A percentile compares a stretch with the other conserved stretches of the same genome.
Conservation (phyloP, 2,797 vertebrate genomes). For the Falco berigora region DNA sequence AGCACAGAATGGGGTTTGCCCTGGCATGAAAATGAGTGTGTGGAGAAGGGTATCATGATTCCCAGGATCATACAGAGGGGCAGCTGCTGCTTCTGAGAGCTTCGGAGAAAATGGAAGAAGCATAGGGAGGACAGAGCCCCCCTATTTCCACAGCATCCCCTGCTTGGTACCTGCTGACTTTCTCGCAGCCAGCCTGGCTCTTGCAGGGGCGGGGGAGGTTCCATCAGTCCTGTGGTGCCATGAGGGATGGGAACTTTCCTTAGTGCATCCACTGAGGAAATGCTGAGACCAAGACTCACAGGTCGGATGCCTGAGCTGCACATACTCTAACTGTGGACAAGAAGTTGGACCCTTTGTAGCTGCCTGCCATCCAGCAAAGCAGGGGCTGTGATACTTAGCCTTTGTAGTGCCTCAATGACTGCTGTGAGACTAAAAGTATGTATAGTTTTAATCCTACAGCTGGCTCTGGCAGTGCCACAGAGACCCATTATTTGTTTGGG, state of each 20-base stretch:
- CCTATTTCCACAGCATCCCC: not conserved
- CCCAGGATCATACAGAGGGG: not conserved
- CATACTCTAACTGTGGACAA: accelerated
- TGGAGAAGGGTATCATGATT: not conserved
- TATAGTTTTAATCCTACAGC: not conserved
- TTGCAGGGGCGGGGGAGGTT: not conserved
- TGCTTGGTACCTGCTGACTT: not conserved
- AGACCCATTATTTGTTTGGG: not conserved
- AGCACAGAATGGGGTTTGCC: not conserved
- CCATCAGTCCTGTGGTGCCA: not conserved
- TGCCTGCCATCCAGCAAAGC: not conserved
- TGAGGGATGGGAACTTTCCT: not conserved
- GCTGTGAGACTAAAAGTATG: not conserved
- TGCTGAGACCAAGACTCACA: not conserved
- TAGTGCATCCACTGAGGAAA: not conserved
- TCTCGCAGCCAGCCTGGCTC: not conserved
- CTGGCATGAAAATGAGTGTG: not conserved
- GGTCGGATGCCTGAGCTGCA: not conserved
- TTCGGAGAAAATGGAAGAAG: not conserved
- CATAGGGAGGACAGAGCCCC: not conserved
- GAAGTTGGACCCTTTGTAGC: not conserved
- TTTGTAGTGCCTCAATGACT: not conserved
- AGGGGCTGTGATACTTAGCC: not conserved
- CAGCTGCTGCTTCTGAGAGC: not conserved
- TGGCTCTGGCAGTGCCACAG: not conserved